Evolutionary conservation across 2,113 vertebrate genomes (phyloP).

Genomic region (Rhinoderma darwinii): DNA sequence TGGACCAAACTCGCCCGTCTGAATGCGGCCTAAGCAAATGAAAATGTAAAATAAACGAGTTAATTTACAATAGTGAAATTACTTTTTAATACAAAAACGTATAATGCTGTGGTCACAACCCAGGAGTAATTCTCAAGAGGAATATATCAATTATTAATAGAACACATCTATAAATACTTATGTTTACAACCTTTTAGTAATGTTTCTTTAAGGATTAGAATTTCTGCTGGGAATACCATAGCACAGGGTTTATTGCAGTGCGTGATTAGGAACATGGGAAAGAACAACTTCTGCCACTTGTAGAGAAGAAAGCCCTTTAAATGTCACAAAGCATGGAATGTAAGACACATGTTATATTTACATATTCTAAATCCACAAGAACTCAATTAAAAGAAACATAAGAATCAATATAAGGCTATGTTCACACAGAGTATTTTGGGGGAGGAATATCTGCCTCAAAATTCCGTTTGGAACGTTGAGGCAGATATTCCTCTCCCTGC

Average conservation of each 20-base stretch:
- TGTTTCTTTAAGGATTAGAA: neutral
- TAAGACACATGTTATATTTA: slow-evolving; percentile 8
- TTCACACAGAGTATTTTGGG: too few relatives aligned
- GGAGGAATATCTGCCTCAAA: too few relatives aligned
- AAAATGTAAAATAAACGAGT: too few relatives aligned
- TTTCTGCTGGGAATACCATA: neutral
- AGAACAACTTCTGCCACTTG: neutral
- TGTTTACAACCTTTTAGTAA: neutral
- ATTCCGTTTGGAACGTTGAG: too few relatives aligned
- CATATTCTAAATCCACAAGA: neutral
- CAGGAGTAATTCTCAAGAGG: too few relatives aligned
- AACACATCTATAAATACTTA: neutral
- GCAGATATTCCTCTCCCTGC: too few relatives aligned
- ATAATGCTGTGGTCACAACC: too few relatives aligned
- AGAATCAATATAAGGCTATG: too few relatives aligned
- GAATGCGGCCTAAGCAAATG: too few relatives aligned
- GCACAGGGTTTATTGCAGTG: neutral
- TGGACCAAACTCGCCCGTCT: too few relatives aligned
- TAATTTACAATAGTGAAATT: too few relatives aligned
- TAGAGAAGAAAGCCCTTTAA: neutral
- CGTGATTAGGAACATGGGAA: neutral
- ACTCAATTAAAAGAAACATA: neutral
- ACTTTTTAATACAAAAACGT: too few relatives aligned
- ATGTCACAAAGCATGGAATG: neutral
- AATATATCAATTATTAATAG: neutral